Evolutionary conservation across 2,113 vertebrate genomes (phyloP).

Genomic region (Gnathonemus longibarbis): DNA sequence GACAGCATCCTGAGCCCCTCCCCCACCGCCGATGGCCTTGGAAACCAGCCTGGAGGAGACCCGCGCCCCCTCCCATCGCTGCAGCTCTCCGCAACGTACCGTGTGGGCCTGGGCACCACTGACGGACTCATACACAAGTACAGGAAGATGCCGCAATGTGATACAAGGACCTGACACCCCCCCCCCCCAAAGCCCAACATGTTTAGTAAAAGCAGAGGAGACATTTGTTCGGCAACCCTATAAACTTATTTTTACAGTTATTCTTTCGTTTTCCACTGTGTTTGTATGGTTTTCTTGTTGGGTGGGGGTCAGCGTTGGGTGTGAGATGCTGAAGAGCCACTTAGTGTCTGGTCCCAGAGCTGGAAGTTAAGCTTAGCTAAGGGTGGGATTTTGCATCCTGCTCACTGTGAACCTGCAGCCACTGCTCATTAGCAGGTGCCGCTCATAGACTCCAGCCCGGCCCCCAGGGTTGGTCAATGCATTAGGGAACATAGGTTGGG

Average conservation of each 20-base stretch:
- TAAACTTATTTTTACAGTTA: neutral
- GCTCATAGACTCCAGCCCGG: neutral
- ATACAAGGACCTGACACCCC: neutral
- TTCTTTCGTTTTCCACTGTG: neutral
- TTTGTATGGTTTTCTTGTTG: neutral
- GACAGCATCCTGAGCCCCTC: conserved; percentile 39
- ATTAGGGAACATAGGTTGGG: neutral
- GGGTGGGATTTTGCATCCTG: neutral
- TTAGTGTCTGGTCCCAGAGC: neutral
- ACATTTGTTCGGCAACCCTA: neutral
- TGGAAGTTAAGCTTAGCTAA: neutral
- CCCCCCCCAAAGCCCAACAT: neutral
- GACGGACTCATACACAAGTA: conserved; percentile 78
- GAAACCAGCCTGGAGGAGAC: conserved; percentile 13
- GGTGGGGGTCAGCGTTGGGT: neutral
- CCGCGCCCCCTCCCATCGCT: conserved; percentile 47
- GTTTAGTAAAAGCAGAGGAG: neutral
- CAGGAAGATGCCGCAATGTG: conserved; percentile 54
- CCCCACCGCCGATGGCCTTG: neutral
- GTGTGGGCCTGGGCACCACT: conserved; percentile 75
- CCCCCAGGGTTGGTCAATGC: neutral
- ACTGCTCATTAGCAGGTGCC: neutral
- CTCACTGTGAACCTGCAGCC: neutral
- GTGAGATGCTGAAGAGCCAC: neutral
- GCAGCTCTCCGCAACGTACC: conserved; percentile 50